Evolutionary conservation across 2,888 invertebrate genomes (phyloP).

Genomic region (Tethea ocularis): DNA sequence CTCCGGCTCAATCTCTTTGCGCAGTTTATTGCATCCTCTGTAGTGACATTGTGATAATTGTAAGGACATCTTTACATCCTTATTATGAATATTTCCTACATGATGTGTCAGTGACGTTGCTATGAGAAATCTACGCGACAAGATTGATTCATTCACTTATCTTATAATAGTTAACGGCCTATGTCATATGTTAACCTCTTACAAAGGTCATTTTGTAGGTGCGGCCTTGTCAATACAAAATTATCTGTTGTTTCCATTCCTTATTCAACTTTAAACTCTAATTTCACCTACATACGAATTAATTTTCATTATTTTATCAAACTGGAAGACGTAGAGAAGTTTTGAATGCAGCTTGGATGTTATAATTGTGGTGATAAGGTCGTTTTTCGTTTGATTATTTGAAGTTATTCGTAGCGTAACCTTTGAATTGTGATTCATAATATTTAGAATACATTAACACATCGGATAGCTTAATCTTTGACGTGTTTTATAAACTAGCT

Average conservation of each 20-base stretch:
- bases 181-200: neutral
- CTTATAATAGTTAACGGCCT: neutral
- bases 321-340: neutral
- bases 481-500: neutral
- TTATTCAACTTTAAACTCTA: neutral
- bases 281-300: neutral
- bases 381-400: neutral
- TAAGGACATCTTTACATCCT: neutral
- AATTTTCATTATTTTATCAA: neutral
- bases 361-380: neutral
- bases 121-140: neutral
- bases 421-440: conserved; percentile 4
- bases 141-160: neutral
- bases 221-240: conserved; percentile 3
- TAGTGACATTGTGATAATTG: neutral
- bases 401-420: neutral
- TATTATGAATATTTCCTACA: neutral
- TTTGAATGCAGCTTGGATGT: neutral
- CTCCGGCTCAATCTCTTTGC: neutral
- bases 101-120: neutral
- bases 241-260: neutral
- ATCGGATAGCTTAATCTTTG: neutral
- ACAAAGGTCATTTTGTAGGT: neutral
- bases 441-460: conserved; percentile 1
- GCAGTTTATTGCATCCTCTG: neutral